Evolutionary conservation across 2,797 vertebrate genomes (phyloP).

Genomic region (Gymnothorax javanicus): DNA sequence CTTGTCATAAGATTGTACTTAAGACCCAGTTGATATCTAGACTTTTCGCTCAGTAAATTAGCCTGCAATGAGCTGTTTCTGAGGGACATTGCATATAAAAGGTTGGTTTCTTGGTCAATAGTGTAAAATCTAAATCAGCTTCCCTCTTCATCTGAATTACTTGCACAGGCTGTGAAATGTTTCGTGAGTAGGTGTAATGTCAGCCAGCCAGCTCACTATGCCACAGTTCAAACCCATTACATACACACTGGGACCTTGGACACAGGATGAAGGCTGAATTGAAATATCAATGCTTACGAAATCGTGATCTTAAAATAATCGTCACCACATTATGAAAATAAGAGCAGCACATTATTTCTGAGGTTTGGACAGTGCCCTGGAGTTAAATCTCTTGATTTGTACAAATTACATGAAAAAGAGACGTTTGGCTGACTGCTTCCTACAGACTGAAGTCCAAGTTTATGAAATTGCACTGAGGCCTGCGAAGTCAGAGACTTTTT

Average conservation of each 20-base stretch:
- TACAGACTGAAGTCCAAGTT: background rate
- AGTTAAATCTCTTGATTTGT: slow-evolving; percentile 4
- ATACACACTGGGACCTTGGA: background rate
- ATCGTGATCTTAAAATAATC: slow-evolving; percentile 11
- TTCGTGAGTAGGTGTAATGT: background rate
- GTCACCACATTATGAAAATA: slow-evolving; percentile 11
- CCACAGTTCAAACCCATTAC: background rate
- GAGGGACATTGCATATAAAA: too few relatives aligned
- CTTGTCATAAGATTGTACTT: background rate
- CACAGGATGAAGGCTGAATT: background rate
- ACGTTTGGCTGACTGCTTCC: slow-evolving; percentile 2
- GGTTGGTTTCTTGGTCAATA: background rate
- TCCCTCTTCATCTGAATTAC: background rate
- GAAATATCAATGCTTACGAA: background rate
- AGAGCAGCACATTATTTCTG: background rate
- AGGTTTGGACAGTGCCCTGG: background rate
- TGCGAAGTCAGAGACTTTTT: background rate
- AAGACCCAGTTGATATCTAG: background rate
- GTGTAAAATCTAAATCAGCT: background rate
- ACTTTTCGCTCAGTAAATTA: background rate
- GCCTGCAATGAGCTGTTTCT: background rate
- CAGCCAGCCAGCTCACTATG: background rate
- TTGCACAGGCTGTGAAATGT: background rate
- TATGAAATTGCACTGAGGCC: background rate
- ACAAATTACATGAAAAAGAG: background rate